Conservation (phyloP, 1,140 invertebrate species). For the Caenorhabditis elegans region DNA sequence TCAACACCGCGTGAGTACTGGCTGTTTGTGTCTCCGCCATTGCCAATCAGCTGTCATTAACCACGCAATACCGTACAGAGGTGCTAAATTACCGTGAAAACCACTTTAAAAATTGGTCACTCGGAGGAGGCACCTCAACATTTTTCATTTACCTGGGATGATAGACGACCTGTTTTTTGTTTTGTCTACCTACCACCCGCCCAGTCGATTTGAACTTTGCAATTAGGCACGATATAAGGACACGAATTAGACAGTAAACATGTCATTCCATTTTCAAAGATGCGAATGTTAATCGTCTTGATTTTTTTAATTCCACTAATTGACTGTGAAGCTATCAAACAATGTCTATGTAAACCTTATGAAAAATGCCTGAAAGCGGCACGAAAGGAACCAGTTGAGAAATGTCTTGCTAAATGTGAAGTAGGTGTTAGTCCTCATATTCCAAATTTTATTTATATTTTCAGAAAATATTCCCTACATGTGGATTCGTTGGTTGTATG, state of each 20-base stretch:
- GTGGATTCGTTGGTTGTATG: background rate
- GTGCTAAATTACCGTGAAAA: slow-evolving; percentile 25
- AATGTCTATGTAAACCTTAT: background rate
- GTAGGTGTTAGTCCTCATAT: background rate
- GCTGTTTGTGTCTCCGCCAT: slow-evolving; percentile 14
- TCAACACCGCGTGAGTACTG: slow-evolving; percentile 18
- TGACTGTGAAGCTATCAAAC: background rate
- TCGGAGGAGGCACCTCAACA: slow-evolving; percentile 22
- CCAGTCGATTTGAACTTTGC: background rate
- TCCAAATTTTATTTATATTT: background rate
- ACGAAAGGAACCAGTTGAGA: background rate
- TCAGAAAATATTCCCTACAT: background rate
- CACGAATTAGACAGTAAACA: background rate
- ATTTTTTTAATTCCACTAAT: background rate
- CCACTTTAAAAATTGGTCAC: background rate
- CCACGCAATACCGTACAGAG: background rate
- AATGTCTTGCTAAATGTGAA: background rate
- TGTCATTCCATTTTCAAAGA: background rate
- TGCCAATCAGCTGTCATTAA: slow-evolving; percentile 27
- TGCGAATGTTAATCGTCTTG: background rate
- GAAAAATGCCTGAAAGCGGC: background rate
- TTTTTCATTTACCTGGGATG: background rate
- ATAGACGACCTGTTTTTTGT: background rate
- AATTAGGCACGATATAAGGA: background rate
- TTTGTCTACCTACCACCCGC: background rate